These are phyloP conservation scores for Butastur rufipennis DNA, from an alignment of 2,113 vertebrate species.

Conservation along the genomic window DNA sequence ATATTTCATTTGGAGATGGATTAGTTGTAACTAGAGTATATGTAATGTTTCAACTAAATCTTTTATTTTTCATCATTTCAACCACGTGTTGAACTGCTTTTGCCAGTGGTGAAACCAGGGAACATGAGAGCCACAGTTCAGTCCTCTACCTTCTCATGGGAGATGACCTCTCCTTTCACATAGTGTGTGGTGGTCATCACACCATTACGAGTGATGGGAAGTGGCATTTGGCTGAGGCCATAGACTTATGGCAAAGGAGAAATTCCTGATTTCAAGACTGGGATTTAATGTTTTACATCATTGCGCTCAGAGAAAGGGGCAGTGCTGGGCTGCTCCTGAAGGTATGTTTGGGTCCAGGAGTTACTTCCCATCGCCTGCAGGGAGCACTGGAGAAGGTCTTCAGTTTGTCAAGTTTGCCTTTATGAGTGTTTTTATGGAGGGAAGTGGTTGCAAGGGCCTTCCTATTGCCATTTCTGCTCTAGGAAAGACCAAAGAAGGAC, in stretches of 20 bases:
- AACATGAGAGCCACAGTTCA: background rate
- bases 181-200: background rate
- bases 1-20: background rate
- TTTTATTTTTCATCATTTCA: background rate
- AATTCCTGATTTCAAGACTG: background rate
- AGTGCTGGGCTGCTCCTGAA: background rate
- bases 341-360: background rate
- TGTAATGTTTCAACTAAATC: background rate
- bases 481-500: constrained; percentile 9
- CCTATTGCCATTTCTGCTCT: background rate
- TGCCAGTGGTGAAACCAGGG: background rate
- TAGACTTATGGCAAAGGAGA: background rate
- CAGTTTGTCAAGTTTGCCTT: background rate
- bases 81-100: background rate
- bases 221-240: background rate
- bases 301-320: background rate
- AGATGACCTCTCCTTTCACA: background rate
- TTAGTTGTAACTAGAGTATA: background rate
- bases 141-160: background rate
- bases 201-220: background rate
- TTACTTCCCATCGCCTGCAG: background rate
- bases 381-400: background rate
- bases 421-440: background rate
- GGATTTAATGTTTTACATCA: background rate
- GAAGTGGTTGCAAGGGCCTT: background rate